Evolutionary conservation across 35 echinoderm and acorn worm genomes (phyloP), one percentile per base, ranked within the genome.

Genomic region (Amphiura filiformis): DNA sequence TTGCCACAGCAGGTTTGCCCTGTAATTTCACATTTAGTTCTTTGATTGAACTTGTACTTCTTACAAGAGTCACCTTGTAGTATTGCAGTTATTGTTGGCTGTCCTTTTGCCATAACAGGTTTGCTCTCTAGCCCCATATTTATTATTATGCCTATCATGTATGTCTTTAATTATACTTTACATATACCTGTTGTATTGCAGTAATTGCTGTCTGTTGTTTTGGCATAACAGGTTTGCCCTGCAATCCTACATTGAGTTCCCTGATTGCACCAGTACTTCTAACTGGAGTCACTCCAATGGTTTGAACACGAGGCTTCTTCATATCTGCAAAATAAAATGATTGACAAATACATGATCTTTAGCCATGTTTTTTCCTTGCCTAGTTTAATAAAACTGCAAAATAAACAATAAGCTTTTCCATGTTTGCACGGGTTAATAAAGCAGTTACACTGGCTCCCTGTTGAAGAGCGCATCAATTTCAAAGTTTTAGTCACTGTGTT

Each of bases 111-210:
- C 34, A 97, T 76, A 20, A 76, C 94, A 36, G 86, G 89, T 76
- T 86, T 92, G 47, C 96, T 92, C 44, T 94, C 86, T 87, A 98
- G 89, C 86, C 93, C 91, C 12, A 98, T 79, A 77, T 94, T 91
- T 49, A 98, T n/a, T n/a, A n/a, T n/a, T n/a, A n/a, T n/a, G n/a
- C n/a, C n/a, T n/a, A n/a, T n/a, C n/a, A n/a, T n/a, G n/a, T n/a
- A n/a, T n/a, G n/a, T n/a, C n/a, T n/a, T n/a, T n/a, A n/a, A n/a
- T n/a, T n/a, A n/a, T n/a, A n/a, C n/a, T n/a, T n/a, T 35, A 61
- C 7, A 1, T n/a, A 75, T 52, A 98, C 95, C 89, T 94, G 78
- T 42, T 90, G 86, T 37, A 94, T 92, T 34, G 90, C 96, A 78
- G 81, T 70, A 56, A 94, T 94, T 39, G 86, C 93, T 28, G 86